Conservation (phyloP, 2,888 invertebrate species). For the Diarsia brunnea region DNA sequence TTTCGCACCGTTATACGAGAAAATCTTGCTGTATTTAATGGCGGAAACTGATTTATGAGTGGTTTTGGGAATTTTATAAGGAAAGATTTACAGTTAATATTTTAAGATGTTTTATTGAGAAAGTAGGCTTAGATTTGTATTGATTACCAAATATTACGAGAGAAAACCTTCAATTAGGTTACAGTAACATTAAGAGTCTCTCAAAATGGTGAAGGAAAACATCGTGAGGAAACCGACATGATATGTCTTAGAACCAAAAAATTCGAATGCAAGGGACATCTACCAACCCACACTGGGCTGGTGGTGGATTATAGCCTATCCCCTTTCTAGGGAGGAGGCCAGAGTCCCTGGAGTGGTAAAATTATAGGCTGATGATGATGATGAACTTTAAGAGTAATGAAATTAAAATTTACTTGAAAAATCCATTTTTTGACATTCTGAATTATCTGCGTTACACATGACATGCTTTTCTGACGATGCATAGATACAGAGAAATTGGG, state of each 20-base stretch:
- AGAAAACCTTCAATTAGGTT: background rate
- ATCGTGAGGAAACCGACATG: no score
- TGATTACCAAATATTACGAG: background rate
- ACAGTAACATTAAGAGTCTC: background rate
- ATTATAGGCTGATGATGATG: no score
- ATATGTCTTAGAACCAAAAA: no score
- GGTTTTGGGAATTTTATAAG: constrained; percentile 8
- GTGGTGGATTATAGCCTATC: no score
- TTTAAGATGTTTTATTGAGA: background rate
- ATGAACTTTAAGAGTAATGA: no score
- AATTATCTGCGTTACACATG: background rate
- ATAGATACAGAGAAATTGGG: background rate
- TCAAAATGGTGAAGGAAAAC: no score
- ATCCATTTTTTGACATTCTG: background rate
- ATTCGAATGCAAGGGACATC: no score
- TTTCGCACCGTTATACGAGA: constrained; percentile 37
- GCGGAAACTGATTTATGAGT: constrained; percentile 24
- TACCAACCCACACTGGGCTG: no score
- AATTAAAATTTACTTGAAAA: no score
- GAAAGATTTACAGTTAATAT: background rate
- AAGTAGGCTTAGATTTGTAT: background rate
- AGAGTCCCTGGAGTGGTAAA: no score
- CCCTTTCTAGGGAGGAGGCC: no score
- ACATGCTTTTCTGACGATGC: background rate
- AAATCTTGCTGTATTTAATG: constrained; percentile 19